Evolutionary conservation across 2,797 vertebrate genomes (phyloP).

Genomic region (Anguilla marmorata): DNA sequence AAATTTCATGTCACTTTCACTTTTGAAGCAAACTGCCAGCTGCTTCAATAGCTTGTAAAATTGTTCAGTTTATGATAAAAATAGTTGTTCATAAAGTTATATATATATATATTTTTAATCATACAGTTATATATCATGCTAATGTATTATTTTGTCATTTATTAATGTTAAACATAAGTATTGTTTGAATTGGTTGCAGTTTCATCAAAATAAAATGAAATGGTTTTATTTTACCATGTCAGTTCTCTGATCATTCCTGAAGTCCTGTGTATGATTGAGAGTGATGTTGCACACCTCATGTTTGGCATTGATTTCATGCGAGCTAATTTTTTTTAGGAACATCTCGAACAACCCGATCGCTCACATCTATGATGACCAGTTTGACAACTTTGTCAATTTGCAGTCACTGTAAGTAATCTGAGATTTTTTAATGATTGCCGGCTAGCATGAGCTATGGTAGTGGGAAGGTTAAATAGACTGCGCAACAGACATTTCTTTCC

Average conservation of each 20-base stretch:
- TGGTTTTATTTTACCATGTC: too few relatives aligned
- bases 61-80: too few relatives aligned
- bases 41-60: too few relatives aligned
- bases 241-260: not conserved
- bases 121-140: too few relatives aligned
- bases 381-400: conserved; percentile 64
- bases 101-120: too few relatives aligned
- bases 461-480: not conserved
- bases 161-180: too few relatives aligned
- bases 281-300: not conserved
- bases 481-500: not conserved
- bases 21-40: too few relatives aligned
- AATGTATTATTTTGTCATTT: too few relatives aligned
- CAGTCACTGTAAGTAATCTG: conserved; percentile 65
- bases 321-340: conserved; percentile 56
- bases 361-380: conserved; percentile 56
- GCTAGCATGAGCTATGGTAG: not conserved
- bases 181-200: too few relatives aligned
- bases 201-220: too few relatives aligned
- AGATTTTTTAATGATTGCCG: not conserved
- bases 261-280: not conserved
- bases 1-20: too few relatives aligned
- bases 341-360: conserved; percentile 69
- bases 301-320: not conserved
- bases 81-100: too few relatives aligned